Evolutionary conservation across 2,797 vertebrate genomes (phyloP).

Genomic region (Rhyacichthys aspro): DNA sequence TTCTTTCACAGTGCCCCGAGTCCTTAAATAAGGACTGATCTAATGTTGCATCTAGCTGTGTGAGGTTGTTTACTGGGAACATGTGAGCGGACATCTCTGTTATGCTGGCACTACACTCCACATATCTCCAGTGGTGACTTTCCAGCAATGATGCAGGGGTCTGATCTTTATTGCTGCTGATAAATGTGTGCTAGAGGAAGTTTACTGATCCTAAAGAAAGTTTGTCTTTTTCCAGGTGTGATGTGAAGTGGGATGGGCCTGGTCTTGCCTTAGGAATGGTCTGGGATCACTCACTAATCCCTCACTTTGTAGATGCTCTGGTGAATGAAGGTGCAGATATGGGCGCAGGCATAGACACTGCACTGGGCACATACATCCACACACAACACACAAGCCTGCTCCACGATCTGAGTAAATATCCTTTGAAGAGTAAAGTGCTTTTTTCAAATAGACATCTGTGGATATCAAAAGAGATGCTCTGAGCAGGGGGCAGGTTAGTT

Average conservation of each 20-base stretch:
- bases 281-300: constrained; percentile 71
- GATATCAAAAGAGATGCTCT: constrained; percentile 69
- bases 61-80: constrained; percentile 65
- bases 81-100: constrained; percentile 43
- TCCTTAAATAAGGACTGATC: constrained; percentile 68
- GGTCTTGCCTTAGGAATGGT: constrained; percentile 78
- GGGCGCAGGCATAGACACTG: constrained; percentile 27
- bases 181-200: constrained; percentile 47
- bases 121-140: constrained; percentile 36
- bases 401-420: constrained; percentile 65
- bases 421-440: constrained; percentile 80
- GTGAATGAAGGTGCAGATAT: constrained; percentile 53
- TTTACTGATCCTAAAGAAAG: constrained; percentile 57
- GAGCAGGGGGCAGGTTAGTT: constrained; percentile 50
- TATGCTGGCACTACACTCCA: constrained; percentile 32
- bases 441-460: constrained; percentile 64
- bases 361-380: constrained; percentile 21
- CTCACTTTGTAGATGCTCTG: constrained; percentile 75
- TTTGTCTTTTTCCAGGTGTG: constrained; percentile 71
- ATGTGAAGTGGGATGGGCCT: constrained; percentile 71
- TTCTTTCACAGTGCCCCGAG: constrained; percentile 34
- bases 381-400: constrained; percentile 1
- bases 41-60: constrained; percentile 53
- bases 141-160: constrained; percentile 26
- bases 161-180: constrained; percentile 30